Conservation (phyloP, 2,113 vertebrate species). For the Tachycineta bicolor region DNA sequence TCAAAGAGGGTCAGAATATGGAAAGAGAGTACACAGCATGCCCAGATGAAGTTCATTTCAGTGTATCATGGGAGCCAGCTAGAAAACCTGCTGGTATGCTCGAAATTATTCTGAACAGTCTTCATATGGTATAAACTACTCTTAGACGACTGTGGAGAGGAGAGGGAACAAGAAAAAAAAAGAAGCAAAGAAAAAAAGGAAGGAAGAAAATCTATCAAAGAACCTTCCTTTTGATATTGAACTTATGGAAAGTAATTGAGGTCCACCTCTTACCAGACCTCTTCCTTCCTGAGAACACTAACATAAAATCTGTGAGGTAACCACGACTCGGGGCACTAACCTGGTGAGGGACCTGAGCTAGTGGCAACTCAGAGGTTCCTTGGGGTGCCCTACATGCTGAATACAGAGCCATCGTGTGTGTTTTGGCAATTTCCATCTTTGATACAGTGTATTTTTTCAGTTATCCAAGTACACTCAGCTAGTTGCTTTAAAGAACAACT, state of each 20-base stretch:
- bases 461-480: neutral
- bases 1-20: slow-evolving; percentile 29
- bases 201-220: neutral
- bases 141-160: neutral
- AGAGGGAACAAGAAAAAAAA: too few species aligned
- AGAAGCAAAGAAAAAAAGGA: too few species aligned
- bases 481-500: neutral
- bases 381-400: neutral
- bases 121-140: neutral
- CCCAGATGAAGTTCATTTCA: slow-evolving; percentile 27
- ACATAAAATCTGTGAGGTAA: neutral
- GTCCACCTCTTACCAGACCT: neutral
- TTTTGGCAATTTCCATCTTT: neutral
- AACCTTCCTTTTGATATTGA: neutral
- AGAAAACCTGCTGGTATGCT: neutral
- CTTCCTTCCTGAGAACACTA: neutral
- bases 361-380: neutral
- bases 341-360: neutral
- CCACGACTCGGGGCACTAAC: accelerated
- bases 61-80: neutral
- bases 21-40: slow-evolving; percentile 29
- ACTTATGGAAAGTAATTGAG: neutral
- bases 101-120: neutral
- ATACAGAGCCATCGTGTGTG: neutral
- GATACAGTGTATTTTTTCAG: neutral